Percentiles rank a stretch among this genome's conserved stretches.
Evolutionary conservation across 2,113 vertebrate genomes (phyloP).

Genomic region (Erinaceus europaeus): DNA sequence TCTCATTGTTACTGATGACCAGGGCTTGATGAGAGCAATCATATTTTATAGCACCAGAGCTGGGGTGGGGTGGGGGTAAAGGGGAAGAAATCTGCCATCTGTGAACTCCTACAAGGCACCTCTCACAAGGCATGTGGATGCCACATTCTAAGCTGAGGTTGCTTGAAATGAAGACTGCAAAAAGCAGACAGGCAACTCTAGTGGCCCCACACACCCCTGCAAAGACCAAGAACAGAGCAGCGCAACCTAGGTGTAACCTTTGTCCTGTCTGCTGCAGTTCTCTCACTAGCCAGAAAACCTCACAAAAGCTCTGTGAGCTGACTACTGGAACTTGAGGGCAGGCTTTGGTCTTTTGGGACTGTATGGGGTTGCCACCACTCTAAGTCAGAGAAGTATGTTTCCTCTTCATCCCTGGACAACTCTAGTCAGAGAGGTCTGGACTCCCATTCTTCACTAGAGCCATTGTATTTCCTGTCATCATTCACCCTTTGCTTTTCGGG

Average conservation of each 20-base stretch:
- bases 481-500: not conserved
- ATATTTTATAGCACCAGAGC: slow-evolving; percentile 70
- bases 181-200: not conserved
- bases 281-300: not conserved
- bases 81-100: slow-evolving; percentile 44
- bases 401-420: not conserved
- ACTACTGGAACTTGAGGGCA: not conserved
- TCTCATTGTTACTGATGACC: slow-evolving; percentile 68
- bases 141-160: not conserved
- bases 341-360: not conserved
- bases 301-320: not conserved
- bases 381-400: not conserved
- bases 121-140: not conserved
- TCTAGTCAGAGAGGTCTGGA: not conserved
- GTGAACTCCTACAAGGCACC: slow-evolving; percentile 15
- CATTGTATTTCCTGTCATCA: not conserved
- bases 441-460: not conserved
- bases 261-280: not conserved
- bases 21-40: slow-evolving; percentile 52
- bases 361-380: not conserved
- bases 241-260: not conserved
- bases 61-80: slow-evolving; percentile 36
- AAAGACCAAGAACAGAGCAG: not conserved
- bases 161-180: not conserved
- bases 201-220: not conserved